phyloP scores from a whole-genome alignment of 2,888 invertebrate species.

The Adelphocoris suturalis region DNA sequence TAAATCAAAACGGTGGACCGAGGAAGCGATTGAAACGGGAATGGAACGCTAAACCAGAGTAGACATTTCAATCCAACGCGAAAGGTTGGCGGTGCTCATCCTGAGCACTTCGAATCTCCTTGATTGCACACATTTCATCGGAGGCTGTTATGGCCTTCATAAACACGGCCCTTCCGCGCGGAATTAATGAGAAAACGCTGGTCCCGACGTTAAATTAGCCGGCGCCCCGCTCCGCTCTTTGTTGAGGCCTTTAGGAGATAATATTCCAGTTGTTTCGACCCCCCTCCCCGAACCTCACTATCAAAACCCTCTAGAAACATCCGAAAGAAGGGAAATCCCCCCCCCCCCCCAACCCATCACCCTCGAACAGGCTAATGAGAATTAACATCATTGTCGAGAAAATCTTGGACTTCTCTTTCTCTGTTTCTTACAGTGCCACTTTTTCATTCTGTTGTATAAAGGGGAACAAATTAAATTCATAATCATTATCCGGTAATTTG shows the following conservation, averaged over 20 bases:
- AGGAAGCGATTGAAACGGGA: too few relatives aligned
- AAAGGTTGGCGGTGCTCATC: background rate
- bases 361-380: background rate
- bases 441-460: background rate
- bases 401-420: background rate
- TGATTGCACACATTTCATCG: background rate
- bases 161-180: background rate
- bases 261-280: background rate
- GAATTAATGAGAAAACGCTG: conserved; percentile 1
- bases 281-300: background rate
- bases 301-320: background rate
- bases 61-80: background rate
- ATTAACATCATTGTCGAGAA: background rate
- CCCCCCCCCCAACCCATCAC: background rate
- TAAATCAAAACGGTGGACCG: too few relatives aligned
- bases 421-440: background rate
- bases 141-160: background rate
- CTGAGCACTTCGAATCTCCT: background rate
- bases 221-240: background rate
- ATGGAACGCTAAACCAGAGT: background rate
- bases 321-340: background rate
- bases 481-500: background rate
- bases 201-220: background rate
- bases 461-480: background rate
- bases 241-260: background rate